These are phyloP conservation scores for Bergia sp. DNA, from an alignment of 92 coral and sea anemone genomes.

Conservation along the genomic window DNA sequence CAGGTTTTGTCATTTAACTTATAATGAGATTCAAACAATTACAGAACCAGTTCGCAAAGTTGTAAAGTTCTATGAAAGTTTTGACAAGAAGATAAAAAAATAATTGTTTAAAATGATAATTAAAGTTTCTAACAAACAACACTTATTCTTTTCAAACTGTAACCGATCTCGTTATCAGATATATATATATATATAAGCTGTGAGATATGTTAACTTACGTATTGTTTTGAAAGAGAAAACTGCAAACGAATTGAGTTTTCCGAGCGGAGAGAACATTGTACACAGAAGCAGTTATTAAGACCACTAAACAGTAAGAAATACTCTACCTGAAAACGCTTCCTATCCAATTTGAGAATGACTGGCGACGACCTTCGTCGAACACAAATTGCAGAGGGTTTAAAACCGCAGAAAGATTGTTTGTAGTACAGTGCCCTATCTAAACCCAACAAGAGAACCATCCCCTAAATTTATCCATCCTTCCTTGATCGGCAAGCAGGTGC, in stretches of 20 bases:
- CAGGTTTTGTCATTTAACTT: not conserved
- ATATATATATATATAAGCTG: not conserved
- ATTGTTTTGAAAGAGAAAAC: conserved; percentile 12
- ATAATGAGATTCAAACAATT: not conserved
- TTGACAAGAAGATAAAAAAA: not conserved
- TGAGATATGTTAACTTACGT: not conserved
- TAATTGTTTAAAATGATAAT: conserved; percentile 2
- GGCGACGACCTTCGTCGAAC: not conserved
- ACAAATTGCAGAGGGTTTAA: not conserved
- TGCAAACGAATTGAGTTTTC: not conserved
- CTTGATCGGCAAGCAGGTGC: conserved; percentile 48
- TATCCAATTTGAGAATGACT: not conserved
- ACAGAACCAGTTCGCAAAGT: not conserved
- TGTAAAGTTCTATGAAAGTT: not conserved
- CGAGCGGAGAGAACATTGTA: not conserved
- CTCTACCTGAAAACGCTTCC: conserved; percentile 15
- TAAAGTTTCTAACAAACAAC: not conserved
- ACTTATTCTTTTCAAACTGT: not conserved
- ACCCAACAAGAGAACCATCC: not conserved
- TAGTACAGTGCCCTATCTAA: conserved; percentile 25
- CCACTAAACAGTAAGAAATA: not conserved
- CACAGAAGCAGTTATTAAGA: not conserved
- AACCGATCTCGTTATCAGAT: not conserved
- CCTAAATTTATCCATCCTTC: conserved; percentile 40
- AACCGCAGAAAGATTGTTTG: conserved; percentile 35